Percentiles rank a stretch among this genome's conserved stretches.
These are phyloP conservation scores for Epistrophella euchroma DNA, from an alignment of 2,888 invertebrate genomes.

Conservation along the genomic window DNA sequence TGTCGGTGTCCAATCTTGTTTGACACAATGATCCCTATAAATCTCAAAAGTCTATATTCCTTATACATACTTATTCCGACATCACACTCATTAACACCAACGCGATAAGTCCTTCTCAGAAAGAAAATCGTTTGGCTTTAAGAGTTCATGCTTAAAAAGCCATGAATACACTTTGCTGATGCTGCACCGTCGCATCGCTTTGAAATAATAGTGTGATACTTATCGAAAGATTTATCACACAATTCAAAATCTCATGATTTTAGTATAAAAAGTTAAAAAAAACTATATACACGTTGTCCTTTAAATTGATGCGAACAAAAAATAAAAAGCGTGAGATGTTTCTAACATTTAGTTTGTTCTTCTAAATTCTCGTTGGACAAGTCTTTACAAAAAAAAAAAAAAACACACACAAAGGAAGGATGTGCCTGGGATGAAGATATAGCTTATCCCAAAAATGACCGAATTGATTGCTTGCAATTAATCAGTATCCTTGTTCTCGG, in stretches of 20 bases:
- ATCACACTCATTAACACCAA: constrained; percentile 33
- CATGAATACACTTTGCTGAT: neutral
- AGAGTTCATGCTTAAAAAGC: constrained; percentile 18
- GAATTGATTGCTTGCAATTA: constrained; percentile 44
- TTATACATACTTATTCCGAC: neutral
- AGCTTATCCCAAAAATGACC: neutral
- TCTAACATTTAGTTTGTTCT: constrained; percentile 13
- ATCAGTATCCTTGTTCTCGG: constrained; percentile 43
- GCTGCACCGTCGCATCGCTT: neutral
- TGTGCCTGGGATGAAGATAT: constrained; percentile 5
- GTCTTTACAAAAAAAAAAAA: neutral
- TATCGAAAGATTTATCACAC: constrained; percentile 25
- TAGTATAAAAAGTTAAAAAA: neutral
- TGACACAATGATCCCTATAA: constrained; percentile 15
- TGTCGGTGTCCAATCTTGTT: constrained; percentile 23
- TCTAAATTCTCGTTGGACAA: neutral
- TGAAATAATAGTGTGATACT: constrained; percentile 2
- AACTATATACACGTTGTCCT: constrained; percentile 2
- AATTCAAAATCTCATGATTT: constrained; percentile 13
- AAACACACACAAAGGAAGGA: neutral
- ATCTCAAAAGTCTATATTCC: constrained; percentile 17
- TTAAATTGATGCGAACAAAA: constrained; percentile 5
- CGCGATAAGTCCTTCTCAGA: constrained; percentile 18
- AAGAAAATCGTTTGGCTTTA: constrained; percentile 12
- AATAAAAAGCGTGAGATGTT: neutral